Percentiles rank a stretch among this genome's conserved stretches.
Evolutionary conservation across 2,888 invertebrate genomes (phyloP).

Genomic region (Dioctria rufipes): DNA sequence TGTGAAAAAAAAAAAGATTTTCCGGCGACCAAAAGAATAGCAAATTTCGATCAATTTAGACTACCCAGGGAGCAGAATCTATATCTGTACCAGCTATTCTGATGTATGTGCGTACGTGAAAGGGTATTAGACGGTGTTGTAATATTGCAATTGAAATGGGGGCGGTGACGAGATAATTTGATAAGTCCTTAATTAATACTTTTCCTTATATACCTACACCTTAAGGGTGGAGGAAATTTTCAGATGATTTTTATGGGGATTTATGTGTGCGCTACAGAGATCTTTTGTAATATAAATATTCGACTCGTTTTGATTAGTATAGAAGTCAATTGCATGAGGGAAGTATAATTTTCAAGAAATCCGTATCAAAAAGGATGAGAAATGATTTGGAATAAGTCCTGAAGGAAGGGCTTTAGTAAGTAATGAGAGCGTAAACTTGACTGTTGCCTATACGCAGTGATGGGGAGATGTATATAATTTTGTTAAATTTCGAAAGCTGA

Average conservation of each 20-base stretch:
- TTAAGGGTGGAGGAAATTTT: slow-evolving; percentile 7
- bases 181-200: slow-evolving; percentile 54
- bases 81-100: too few relatives aligned
- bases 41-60: neutral
- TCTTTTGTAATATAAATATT: neutral
- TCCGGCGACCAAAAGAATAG: neutral
- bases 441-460: too few relatives aligned
- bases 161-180: slow-evolving; percentile 54
- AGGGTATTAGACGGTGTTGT: neutral
- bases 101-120: too few relatives aligned
- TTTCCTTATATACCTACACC: slow-evolving; percentile 19
- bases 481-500: too few relatives aligned
- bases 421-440: too few relatives aligned
- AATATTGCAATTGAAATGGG: slow-evolving; percentile 40
- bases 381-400: too few relatives aligned
- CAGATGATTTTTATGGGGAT: neutral
- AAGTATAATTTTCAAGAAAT: too few relatives aligned
- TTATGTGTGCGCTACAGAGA: neutral
- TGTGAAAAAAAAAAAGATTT: neutral
- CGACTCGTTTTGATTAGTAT: slow-evolving; percentile 9
- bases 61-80: too few relatives aligned
- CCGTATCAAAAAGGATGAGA: too few relatives aligned
- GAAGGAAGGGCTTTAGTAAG: too few relatives aligned
- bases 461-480: too few relatives aligned
- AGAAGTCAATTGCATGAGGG: too few relatives aligned